Conservation (phyloP, 2,113 vertebrate genomes). For the Leiothrix lutea region DNA sequence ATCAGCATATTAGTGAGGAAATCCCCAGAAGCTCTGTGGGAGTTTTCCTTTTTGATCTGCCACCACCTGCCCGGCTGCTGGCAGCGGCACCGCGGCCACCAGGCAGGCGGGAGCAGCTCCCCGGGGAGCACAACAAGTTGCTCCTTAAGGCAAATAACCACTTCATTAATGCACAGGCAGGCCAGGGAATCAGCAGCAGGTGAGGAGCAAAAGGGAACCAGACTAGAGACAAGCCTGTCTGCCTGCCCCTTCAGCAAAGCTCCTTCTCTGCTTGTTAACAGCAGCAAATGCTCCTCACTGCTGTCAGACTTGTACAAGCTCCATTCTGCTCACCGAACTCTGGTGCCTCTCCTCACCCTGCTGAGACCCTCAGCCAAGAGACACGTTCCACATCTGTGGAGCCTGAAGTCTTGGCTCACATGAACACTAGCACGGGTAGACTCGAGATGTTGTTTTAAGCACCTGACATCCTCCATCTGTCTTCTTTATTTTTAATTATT, state of each 20-base stretch:
- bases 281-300: not conserved
- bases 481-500: conserved; percentile 62
- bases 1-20: conserved; percentile 63
- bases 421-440: not conserved
- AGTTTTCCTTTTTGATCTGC: conserved; percentile 58
- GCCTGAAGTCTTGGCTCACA: conserved; percentile 25
- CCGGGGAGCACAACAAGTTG: not conserved
- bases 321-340: not conserved
- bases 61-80: conserved; percentile 49
- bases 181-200: not conserved
- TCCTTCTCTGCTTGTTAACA: not conserved
- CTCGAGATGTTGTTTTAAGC: conserved; percentile 24
- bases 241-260: not conserved
- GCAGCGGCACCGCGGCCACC: not conserved
- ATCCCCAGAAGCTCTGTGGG: conserved; percentile 57
- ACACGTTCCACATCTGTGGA: not conserved
- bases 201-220: not conserved
- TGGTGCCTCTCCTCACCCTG: not conserved
- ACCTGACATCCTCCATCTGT: conserved; percentile 57
- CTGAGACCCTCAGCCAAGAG: conserved; percentile 36
- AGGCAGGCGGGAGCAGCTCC: not conserved
- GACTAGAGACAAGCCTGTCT: not conserved
- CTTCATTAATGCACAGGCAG: conserved; percentile 23
- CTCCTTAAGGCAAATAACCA: conserved; percentile 34
- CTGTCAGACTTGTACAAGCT: not conserved